These are phyloP conservation scores for Columba guinea DNA, from an alignment of 2,797 vertebrate species.

Conservation along the genomic window DNA sequence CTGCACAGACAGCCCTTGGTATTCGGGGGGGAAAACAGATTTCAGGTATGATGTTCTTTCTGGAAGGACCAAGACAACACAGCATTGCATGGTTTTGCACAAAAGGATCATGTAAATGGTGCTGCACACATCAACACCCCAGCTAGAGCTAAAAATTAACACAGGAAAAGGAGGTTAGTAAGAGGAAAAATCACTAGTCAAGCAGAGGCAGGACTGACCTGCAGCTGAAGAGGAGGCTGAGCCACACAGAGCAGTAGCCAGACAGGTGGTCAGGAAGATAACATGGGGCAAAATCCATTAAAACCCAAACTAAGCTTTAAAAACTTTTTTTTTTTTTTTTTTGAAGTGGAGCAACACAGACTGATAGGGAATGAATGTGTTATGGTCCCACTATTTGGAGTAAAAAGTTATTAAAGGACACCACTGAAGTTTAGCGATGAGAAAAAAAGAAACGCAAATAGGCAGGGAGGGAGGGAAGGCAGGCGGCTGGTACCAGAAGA, in stretches of 20 bases:
- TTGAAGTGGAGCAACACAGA: neutral
- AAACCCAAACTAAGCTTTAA: neutral
- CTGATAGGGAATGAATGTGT: neutral
- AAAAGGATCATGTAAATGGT: too few relatives aligned
- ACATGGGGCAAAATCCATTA: neutral
- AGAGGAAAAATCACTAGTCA: neutral
- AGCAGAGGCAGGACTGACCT: neutral
- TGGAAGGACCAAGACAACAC: neutral
- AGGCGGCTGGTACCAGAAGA: too few relatives aligned
- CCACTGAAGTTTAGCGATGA: neutral
- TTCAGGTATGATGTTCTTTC: neutral
- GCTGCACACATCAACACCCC: accelerated
- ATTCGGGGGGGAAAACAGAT: neutral
- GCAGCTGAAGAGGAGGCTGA: neutral
- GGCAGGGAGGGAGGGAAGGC: neutral
- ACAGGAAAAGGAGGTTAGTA: neutral
- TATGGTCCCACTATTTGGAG: neutral
- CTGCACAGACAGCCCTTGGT: neutral
- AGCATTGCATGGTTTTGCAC: accelerated
- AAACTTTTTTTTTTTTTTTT: neutral
- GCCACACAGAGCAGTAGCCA: neutral
- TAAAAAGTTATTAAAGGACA: neutral
- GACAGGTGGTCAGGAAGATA: neutral
- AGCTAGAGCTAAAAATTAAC: neutral
- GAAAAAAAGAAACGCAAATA: neutral